Percentiles rank a stretch among this genome's conserved stretches.
These are phyloP conservation scores for Hermetia illucens DNA, from an alignment of 1,140 invertebrate genomes.

Conservation along the genomic window DNA sequence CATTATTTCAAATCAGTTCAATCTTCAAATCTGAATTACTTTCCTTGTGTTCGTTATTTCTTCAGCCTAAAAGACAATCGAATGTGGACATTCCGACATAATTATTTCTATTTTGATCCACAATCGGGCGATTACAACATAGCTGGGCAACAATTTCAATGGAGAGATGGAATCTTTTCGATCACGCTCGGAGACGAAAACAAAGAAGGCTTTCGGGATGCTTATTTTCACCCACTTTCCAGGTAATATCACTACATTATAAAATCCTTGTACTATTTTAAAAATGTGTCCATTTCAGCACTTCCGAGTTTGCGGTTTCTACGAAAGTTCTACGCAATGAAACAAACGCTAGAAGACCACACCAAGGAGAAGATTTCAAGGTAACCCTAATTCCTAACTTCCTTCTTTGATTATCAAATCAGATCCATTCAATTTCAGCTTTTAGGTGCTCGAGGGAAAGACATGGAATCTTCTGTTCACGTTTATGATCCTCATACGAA, in stretches of 20 bases:
- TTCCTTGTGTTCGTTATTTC: slow-evolving; percentile 2
- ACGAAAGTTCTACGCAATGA: slow-evolving; percentile 46
- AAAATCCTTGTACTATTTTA: neutral
- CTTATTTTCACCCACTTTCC: slow-evolving; percentile 57
- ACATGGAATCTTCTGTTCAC: slow-evolving; percentile 46
- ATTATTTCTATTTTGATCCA: slow-evolving; percentile 60
- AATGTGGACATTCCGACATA: slow-evolving; percentile 55
- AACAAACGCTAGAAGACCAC: slow-evolving; percentile 37
- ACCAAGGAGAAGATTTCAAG: slow-evolving; percentile 38
- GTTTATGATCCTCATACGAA: slow-evolving; percentile 37
- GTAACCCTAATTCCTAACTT: slow-evolving; percentile 5
- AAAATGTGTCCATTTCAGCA: slow-evolving; percentile 10
- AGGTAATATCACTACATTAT: slow-evolving; percentile 30
- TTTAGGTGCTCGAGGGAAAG: slow-evolving; percentile 41
- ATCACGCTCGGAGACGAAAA: slow-evolving; percentile 41
- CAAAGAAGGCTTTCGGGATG: slow-evolving; percentile 36
- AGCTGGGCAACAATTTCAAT: slow-evolving; percentile 47
- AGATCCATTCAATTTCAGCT: slow-evolving; percentile 27
- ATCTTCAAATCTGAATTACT: too few species aligned
- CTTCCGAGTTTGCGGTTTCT: slow-evolving; percentile 48
- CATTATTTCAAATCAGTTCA: too few species aligned
- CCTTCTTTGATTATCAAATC: neutral
- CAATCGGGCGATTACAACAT: slow-evolving; percentile 49
- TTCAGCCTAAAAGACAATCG: slow-evolving; percentile 38
- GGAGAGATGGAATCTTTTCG: slow-evolving; percentile 60